Evolutionary conservation across 2,888 invertebrate genomes (phyloP), one percentile per base, ranked within the genome.

Genomic region (Ferdinandea cuprea): DNA sequence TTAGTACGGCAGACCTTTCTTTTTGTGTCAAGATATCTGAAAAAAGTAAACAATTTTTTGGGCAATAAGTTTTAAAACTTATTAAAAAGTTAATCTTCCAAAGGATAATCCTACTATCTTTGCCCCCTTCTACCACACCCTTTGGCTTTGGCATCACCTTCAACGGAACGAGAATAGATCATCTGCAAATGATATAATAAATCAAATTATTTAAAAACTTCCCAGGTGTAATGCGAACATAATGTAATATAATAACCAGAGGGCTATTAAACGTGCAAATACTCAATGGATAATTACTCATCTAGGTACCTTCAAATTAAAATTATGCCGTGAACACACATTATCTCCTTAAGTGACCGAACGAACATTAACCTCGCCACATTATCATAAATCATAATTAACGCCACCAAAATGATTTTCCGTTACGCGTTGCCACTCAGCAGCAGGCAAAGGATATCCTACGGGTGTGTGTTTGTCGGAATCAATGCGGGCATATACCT

Each of bases 321-420:
- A 21, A 25, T 40, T 40, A 40, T 40, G 37, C 37, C 7, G 13
- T 19, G 11, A 9, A 30, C 15, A 30, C 15, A 30, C 37, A 56
- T 13, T 37, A 25, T 56, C 56, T 11, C 30, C 28, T 50, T 9
- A n/a, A 13, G 5, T 32, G 17, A 32, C 52, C 52, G 11, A 52
- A n/a, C 11, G 32, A 32, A 3, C 21, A 19, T 56, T 56, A 21
- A 56, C 37, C 56, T 56, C 21, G n/a, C 21, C n/a, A 13, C 21
- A 56, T 56, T 56, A 56, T 56, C 56, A 56, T 56, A 56, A 56
- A 56, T 37, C 56, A 56, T 56, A 35, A 56, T 56, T 56, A 37
- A 32, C 19, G 35, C 54, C n/a, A 35, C 15, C 54, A 7, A 54
- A 37, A 35, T 35, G 56, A 56, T 56, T 56, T 37, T 37, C 56